Base-by-base conservation (phyloP, 2,888 invertebrate genomes). In the Caenorhabditis sp. region DNA sequence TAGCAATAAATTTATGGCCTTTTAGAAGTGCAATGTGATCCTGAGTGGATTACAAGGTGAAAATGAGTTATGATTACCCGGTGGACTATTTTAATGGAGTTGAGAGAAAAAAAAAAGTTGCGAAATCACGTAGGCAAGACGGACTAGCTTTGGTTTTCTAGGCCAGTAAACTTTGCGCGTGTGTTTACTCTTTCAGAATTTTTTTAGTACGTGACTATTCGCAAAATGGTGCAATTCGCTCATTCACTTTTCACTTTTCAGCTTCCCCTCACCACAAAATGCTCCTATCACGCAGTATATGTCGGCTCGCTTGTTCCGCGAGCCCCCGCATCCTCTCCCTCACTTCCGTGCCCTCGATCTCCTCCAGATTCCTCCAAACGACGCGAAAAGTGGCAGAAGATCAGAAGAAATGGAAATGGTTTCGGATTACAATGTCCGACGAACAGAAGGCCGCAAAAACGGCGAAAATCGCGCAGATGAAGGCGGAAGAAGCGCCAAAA, bases 381-480 rank as follows among this genome's bases (percentile, higher is more conserved):
- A 53, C 26, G 2, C 20, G 59, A 46, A 22, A 45, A 11, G 35
- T 27, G 13, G 22, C 11, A 9, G 43, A 46, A 22, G 24, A 32
- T 20, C 22, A 56, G 50, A 39, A 71, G 50, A 63, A 70, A 43
- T 55, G 55, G 53, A 74, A 59, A 27, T 81, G 81, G 75, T 83
- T 83, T 35, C 84, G 75, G 22, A 55, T 86, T 53, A 80, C 81
- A 37, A 85, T 86, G 86, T 82, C 83, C 1, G 83, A 83, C 7
- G 86, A 84, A 30, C 82, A 85, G 70, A 86, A 85, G 39, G 73
- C 80, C 24, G 61, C 62, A 1, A 85, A 86, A 62, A 62, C 81
- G 24, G 74, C 76, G 22, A 80, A 78, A 43, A 84, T 86, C 46
- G 80, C 81, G 24, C 66, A 79, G 27, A 80, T 80, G 78, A 79